Evolutionary conservation across 2,888 invertebrate species (phyloP).

Genomic region (Catotricha subobsoleta): DNA sequence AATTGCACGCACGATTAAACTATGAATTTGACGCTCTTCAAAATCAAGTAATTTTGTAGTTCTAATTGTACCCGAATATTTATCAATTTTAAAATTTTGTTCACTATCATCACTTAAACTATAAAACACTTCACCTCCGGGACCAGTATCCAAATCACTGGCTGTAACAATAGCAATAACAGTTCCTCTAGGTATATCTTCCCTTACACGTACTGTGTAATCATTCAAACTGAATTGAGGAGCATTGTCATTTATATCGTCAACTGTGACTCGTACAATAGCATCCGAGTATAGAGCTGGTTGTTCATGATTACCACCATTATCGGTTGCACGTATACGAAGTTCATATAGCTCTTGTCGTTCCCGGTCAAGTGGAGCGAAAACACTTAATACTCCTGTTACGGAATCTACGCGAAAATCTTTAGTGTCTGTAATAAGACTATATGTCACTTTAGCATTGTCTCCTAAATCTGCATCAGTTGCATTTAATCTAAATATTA

Average conservation of each 20-base stretch:
- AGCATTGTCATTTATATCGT: slow-evolving; percentile 81
- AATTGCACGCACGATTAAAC: slow-evolving; percentile 64
- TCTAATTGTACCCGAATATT: slow-evolving; percentile 67
- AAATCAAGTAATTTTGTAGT: slow-evolving; percentile 66
- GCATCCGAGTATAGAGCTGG: slow-evolving; percentile 61
- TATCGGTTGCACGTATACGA: slow-evolving; percentile 61
- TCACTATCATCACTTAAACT: slow-evolving; percentile 49
- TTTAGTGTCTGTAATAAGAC: slow-evolving; percentile 51
- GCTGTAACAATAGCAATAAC: slow-evolving; percentile 67
- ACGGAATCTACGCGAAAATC: slow-evolving; percentile 64
- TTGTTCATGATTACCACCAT: slow-evolving; percentile 38
- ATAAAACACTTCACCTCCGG: slow-evolving; percentile 65
- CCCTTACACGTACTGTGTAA: slow-evolving; percentile 67
- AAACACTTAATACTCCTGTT: slow-evolving; percentile 59
- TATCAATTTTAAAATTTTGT: slow-evolving; percentile 61
- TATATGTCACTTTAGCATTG: slow-evolving; percentile 59
- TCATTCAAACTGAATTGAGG: slow-evolving; percentile 61
- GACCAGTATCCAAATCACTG: slow-evolving; percentile 70
- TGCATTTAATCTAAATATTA: slow-evolving; percentile 66
- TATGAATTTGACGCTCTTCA: slow-evolving; percentile 77
- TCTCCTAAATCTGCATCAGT: slow-evolving; percentile 69
- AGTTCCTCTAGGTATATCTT: slow-evolving; percentile 77
- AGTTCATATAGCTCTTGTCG: slow-evolving; percentile 62
- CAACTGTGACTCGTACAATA: slow-evolving; percentile 59
- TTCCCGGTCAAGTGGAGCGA: slow-evolving; percentile 69